Base-by-base conservation (phyloP, 2,113 vertebrate species). In the Crotalus viridis region DNA sequence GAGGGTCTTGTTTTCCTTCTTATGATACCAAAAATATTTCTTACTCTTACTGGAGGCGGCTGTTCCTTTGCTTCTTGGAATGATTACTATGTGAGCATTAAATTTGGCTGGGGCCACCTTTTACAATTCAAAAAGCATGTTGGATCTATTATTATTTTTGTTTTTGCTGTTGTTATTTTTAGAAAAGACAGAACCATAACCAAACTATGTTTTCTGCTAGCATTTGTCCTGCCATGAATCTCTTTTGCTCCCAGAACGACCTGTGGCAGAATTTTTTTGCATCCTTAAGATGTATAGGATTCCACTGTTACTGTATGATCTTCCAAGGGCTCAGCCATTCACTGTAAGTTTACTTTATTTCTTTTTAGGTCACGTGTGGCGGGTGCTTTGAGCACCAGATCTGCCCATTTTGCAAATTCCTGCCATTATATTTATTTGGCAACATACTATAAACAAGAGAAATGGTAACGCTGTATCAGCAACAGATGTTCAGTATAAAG, bases 381-480 rank as follows among this genome's bases (percentile, higher is more conserved):
- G 81, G 85, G 52, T 54, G 28, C 89, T 85, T 87, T 24, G 46
- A 43, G 81, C 81, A 87, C 33, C 4, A 48, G 89, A 69, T 87
- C 55, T 86, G 92, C 39, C 81, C 39, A 28, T 93, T 90, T 90
- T 43, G 89, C 74, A 90, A 39, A 93, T 93, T 90, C 92, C 57
- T 93, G 92, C 10, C 89, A 87, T 93, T 93, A 61, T 93, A 93
- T 93, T 90, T 93, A 90, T 87, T 93, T 85, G 86, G 86, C 89
- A 93, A 54, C 81, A 90, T 93, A 90, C 74, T 93, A 57, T 93
- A 93, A 93, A 93, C 89, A 93, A 90, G 92, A 90, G 89, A 87
- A 39, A 57, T 61, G 21, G 92, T 48, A 86, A 87, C 90, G 92
- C 89, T 59, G 89, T 64, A 90, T 87, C 88, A 90, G 92, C 89